phyloP scores from a whole-genome alignment of 2,797 vertebrate genomes.

The Myotis pilosus region DNA sequence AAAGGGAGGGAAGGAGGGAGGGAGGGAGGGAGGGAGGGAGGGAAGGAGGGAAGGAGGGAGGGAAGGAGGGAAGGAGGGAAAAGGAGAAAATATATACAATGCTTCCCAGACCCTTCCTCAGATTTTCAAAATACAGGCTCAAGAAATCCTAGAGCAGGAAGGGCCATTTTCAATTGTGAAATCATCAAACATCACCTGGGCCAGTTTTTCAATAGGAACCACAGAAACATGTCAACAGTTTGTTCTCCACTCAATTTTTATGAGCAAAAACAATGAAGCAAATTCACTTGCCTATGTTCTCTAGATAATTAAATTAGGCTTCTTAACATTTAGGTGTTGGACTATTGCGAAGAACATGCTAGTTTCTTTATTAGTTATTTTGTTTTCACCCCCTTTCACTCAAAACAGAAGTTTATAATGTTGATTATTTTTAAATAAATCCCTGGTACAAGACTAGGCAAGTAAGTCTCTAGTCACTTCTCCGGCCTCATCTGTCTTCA shows the following conservation, averaged over 20 bases:
- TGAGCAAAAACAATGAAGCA: conserved; percentile 42
- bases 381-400: background rate
- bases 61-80: background rate
- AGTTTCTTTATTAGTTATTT: background rate
- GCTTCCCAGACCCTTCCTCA: background rate
- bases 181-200: background rate
- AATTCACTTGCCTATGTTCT: conserved; percentile 28
- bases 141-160: background rate
- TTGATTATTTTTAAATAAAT: background rate
- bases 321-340: conserved; percentile 25
- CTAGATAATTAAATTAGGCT: conserved; percentile 37
- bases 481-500: background rate
- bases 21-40: too few relatives aligned
- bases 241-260: conserved; percentile 23
- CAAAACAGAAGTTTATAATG: background rate
- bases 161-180: background rate
- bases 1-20: too few relatives aligned
- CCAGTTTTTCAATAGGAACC: background rate
- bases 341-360: background rate
- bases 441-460: background rate
- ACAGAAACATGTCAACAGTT: conserved; percentile 10
- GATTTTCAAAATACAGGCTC: background rate
- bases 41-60: too few relatives aligned
- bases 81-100: background rate
- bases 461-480: background rate